Evolutionary conservation across 1,140 invertebrate genomes (phyloP).

Genomic region (Drosophila yakuba): DNA sequence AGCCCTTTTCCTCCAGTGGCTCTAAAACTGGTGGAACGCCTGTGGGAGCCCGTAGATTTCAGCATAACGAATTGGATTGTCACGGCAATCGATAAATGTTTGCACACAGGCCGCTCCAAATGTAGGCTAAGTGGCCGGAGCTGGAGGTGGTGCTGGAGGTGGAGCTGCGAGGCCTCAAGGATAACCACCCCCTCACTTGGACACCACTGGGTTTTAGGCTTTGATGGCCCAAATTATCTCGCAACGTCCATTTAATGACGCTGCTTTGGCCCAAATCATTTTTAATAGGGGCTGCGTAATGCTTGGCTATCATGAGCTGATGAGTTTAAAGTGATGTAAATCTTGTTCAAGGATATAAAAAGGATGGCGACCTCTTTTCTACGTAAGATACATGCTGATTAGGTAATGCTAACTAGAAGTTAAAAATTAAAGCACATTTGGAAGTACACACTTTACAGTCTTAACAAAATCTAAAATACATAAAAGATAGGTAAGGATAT

Average conservation of each 20-base stretch:
- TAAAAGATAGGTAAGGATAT: no score
- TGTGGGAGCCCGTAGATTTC: constrained; percentile 65
- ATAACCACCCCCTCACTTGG: constrained; percentile 8
- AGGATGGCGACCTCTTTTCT: no score
- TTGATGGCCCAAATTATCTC: background rate
- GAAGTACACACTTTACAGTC: no score
- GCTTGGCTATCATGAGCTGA: background rate
- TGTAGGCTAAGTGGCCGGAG: constrained; percentile 68
- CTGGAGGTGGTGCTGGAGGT: background rate
- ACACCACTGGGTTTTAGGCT: constrained; percentile 9
- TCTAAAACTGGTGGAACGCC: constrained; percentile 10
- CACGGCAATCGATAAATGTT: constrained; percentile 33
- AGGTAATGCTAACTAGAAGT: no score
- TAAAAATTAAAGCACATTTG: no score
- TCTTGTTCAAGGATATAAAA: background rate
- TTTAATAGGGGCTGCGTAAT: background rate
- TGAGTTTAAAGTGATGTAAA: background rate
- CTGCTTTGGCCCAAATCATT: background rate
- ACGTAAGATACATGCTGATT: no score
- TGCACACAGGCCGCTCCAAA: constrained; percentile 53
- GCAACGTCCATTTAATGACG: background rate
- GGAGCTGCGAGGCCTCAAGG: constrained; percentile 9
- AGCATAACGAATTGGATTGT: constrained; percentile 69
- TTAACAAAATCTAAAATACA: no score
- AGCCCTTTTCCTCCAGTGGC: constrained; percentile 7